Percentiles rank a stretch among this genome's conserved stretches.
Conservation (phyloP, 2,888 invertebrate genomes). For the Euplagia quadripunctaria region DNA sequence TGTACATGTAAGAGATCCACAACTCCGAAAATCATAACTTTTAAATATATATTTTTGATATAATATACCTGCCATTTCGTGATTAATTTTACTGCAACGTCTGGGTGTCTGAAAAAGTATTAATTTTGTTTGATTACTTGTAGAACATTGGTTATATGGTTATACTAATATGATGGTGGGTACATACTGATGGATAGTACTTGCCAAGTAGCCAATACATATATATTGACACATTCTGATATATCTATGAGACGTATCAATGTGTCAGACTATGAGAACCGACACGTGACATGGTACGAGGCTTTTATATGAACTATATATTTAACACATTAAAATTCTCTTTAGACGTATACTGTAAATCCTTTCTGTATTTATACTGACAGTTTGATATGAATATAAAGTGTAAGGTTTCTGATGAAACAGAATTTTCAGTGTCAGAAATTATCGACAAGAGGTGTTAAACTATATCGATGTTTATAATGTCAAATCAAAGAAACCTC, state of each 20-base stretch:
- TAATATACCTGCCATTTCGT: not conserved
- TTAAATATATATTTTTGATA: not conserved
- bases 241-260: not conserved
- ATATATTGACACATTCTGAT: too few relatives aligned
- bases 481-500: conserved; percentile 45
- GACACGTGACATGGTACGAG: not conserved
- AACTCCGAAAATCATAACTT: too few relatives aligned
- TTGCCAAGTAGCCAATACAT: too few relatives aligned
- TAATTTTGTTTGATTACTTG: not conserved
- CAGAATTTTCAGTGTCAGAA: conserved; percentile 40
- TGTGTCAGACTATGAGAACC: not conserved
- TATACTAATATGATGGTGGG: too few relatives aligned
- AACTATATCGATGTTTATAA: conserved; percentile 41
- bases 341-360: conserved; percentile 14
- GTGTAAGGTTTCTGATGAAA: conserved; percentile 31
- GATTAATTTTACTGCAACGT: not conserved
- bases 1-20: too few relatives aligned
- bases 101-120: not conserved
- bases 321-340: conserved; percentile 17
- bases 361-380: conserved; percentile 27
- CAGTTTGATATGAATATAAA: conserved; percentile 37
- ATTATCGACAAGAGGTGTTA: conserved; percentile 50
- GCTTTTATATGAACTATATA: not conserved
- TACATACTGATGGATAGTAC: too few relatives aligned
- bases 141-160: not conserved